Percentiles rank a stretch among this genome's conserved stretches.
Evolutionary conservation across 2,797 vertebrate genomes (phyloP).

Genomic region (Leuciscus waleckii): DNA sequence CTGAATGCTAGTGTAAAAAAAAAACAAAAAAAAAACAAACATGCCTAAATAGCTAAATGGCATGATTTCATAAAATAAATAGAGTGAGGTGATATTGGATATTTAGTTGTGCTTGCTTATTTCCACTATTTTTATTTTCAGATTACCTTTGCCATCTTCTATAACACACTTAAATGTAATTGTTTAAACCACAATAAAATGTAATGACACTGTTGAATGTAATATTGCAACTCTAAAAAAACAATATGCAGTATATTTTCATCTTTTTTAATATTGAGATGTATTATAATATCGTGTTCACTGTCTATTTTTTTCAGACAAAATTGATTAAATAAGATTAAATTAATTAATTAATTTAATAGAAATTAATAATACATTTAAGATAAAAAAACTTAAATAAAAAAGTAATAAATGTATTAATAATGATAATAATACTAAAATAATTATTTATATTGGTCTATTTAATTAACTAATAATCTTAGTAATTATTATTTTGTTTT

Average conservation of each 20-base stretch:
- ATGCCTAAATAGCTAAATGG: not conserved
- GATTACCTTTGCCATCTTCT: not conserved
- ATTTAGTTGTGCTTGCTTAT: not conserved
- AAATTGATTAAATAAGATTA: not conserved
- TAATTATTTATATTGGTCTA: no score
- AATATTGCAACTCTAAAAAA: not conserved
- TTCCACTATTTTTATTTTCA: not conserved
- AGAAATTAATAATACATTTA: no score
- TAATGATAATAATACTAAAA: not conserved
- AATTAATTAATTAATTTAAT: no score
- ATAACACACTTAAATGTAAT: not conserved
- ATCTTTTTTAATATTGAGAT: not conserved
- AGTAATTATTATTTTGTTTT: not conserved
- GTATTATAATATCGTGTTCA: not conserved
- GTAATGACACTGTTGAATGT: not conserved
- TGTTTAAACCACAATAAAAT: not conserved
- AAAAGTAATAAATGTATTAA: no score
- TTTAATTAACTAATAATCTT: not conserved
- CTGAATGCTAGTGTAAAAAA: not conserved
- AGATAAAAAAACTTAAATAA: no score
- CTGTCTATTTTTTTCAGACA: not conserved
- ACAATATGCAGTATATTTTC: not conserved
- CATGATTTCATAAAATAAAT: not conserved
- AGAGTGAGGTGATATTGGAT: not conserved
- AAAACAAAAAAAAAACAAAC: no score